Evolutionary conservation across 2,797 vertebrate species (phyloP), one percentile per base, ranked within the genome.

Genomic region (Xenopus petersii): DNA sequence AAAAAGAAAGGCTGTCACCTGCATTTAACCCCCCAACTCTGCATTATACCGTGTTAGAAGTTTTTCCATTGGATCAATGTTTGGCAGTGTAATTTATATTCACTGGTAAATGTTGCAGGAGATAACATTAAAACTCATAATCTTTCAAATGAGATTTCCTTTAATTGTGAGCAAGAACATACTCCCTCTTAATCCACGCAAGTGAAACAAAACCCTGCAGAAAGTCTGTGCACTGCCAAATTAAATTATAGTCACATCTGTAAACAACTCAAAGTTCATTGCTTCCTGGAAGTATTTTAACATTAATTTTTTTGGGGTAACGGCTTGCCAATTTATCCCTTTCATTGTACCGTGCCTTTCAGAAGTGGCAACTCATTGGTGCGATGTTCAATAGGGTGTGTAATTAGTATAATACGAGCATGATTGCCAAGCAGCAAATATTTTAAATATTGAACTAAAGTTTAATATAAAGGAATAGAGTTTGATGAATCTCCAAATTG

Each of bases 91-190:
- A 80, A 84, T 85, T 84, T 87, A 79, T 87, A 76, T 81, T 82
- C 80, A 81, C n/a, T 59, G 82, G 60, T 77, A 60, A 76, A 76
- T 77, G 75, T 62, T 80, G 80, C 69, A 51, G 81, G 80, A 87
- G 87, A 89, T 88, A 88, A 88, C 80, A 81, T 82, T 82, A 86
- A 80, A 82, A 83, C 69, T 83, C 81, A 62, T 83, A 66, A 62
- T 74, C 81, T 84, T 86, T 86, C 85, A 87, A 89, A 88, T 80
- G 82, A 89, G 79, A 90, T 88, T 90, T 89, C 88, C 87, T 88
- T 81, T 87, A 75, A 89, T 90, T 89, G 88, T 90, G 83, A 86
- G 73, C 69, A 80, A 80, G 73, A 86, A 89, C 87, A 87, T 79
- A 86, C 74, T 87, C 84, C 86, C 86, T 85, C 70, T 87, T 85